Percentiles rank a stretch among this genome's conserved stretches.
These are phyloP conservation scores for Dusona sp. DNA, from an alignment of 2,888 invertebrate species.

Conservation along the genomic window DNA sequence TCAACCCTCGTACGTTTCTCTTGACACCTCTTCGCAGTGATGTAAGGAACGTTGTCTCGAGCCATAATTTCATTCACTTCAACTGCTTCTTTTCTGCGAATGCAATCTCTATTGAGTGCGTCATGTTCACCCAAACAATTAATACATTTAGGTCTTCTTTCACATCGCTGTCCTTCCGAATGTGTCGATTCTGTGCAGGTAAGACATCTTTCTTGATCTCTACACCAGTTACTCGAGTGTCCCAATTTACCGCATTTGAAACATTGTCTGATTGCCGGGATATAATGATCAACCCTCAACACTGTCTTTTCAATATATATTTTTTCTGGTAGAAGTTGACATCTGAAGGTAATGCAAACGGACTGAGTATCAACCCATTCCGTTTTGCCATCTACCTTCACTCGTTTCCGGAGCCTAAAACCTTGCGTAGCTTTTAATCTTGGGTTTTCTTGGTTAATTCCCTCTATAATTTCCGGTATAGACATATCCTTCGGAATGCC, in stretches of 20 bases:
- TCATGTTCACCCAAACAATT: background rate
- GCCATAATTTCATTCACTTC: conserved; percentile 20
- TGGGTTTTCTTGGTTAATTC: conserved; percentile 15
- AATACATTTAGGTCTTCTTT: background rate
- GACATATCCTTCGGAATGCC: conserved; percentile 4
- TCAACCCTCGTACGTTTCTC: background rate
- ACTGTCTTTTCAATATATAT: conserved; percentile 11
- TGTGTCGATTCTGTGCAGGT: background rate
- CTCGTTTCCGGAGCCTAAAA: conserved; percentile 4
- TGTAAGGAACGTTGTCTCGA: background rate
- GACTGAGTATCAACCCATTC: conserved; percentile 9
- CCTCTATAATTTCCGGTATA: background rate
- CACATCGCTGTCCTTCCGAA: background rate
- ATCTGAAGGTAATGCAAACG: conserved; percentile 13
- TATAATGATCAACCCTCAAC: conserved; percentile 2
- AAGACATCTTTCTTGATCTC: conserved; percentile 3
- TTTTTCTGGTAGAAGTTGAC: conserved; percentile 8
- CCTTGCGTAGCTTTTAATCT: background rate
- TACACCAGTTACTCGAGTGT: conserved; percentile 42
- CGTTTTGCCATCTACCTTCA: background rate
- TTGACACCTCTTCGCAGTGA: background rate
- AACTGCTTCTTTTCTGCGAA: background rate
- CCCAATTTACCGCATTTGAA: conserved; percentile 12
- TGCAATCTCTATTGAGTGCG: background rate
- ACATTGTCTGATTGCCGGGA: conserved; percentile 8